Evolutionary conservation across 1,140 invertebrate species (phyloP), one percentile per base, ranked within the genome.

Genomic region (Ostrea edulis): DNA sequence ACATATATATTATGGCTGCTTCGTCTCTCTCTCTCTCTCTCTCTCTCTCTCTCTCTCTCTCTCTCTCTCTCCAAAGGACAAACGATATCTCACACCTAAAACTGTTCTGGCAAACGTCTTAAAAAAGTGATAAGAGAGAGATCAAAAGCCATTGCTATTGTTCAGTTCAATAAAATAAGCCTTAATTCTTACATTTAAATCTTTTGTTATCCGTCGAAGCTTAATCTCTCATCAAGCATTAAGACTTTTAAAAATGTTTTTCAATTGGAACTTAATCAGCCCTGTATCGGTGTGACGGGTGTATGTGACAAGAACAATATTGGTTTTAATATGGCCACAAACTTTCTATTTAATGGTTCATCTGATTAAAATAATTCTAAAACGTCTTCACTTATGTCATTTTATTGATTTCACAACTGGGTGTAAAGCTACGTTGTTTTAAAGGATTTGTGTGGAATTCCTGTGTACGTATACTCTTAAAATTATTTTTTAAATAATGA

Each of bases 191-290:
- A 35, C 68, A 71, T 71, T 71, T 71, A 71, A 71, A 71, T 25
- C 68, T 35, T 71, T 71, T 71, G 68, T 71, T 22, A 71, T 71
- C 68, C 25, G 12, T 9, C 7, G 12, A 22, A 25, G 68, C 68
- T 71, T 71, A 71, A 71, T 71, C 68, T 71, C 14, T 71, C 68
- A 71, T 71, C 68, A 29, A 14, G 68, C 68, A 71, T 71, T 71
- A 71, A 71, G 68, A 25, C 68, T 71, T 71, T 71, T 71, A 25
- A 71, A 71, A 71, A 25, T 71, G 22, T 25, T 71, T 71, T 71
- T 71, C 68, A 25, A 71, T 71, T 11, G 25, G 29, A 29, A 71
- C 68, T 35, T 71, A 71, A 71, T 71, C 68, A 35, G 4, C 8
- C 68, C 22, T 22, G 8, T 71, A 71, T 71, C 12, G 68, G 9